Base-by-base conservation (phyloP, 2,888 invertebrate species). In the Machimus rusticus region DNA sequence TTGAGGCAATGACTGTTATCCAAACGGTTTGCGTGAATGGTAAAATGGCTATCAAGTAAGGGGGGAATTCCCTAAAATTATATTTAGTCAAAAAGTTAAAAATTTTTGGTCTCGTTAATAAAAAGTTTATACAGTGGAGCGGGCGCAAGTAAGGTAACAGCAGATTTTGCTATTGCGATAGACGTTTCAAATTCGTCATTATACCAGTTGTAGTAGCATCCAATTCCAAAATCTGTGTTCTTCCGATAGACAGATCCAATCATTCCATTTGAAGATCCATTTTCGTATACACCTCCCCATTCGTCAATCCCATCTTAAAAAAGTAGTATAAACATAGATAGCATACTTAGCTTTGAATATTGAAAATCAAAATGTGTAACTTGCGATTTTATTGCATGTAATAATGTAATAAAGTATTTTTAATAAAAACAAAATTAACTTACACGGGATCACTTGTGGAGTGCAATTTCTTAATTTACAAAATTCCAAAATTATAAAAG, bases 201-300 rank as follows among this genome's bases (percentile, higher is more conserved):
- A 51, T 92, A 92, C 92, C 92, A 92, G 88, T 92, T 92, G 88
- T 92, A 92, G 23, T 92, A 90, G 86, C 92, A 92, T 1, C 92
- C 92, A 77, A 92, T 91, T 55, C 91, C 92, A 88, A 92, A 46
- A 84, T 92, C 92, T 1, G 91, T 90, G 14, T 91, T 90, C 46
- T 91, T 91, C 2, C 90, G 90, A 74, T 91, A 92, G 1, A 92
- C 88, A 43, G 91, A 91, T 0, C 92, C 92, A 87, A 92, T 86
- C 91, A 92, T 90, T 31, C 92, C 92, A n/a, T 90, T 89, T 1
- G 91, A 90, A 16, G 91, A 89, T 5, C 90, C 92, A 74, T 92
- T 92, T 46, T 91, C 91, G 51, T 90, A 91, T 46, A 92, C 90
- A 14, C 89, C 89, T 19, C 92, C 92, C 92, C 92, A 92, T 87